Evolutionary conservation across 2,113 vertebrate genomes (phyloP), one percentile per base, ranked within the genome.

Genomic region (Prunella himalayana): DNA sequence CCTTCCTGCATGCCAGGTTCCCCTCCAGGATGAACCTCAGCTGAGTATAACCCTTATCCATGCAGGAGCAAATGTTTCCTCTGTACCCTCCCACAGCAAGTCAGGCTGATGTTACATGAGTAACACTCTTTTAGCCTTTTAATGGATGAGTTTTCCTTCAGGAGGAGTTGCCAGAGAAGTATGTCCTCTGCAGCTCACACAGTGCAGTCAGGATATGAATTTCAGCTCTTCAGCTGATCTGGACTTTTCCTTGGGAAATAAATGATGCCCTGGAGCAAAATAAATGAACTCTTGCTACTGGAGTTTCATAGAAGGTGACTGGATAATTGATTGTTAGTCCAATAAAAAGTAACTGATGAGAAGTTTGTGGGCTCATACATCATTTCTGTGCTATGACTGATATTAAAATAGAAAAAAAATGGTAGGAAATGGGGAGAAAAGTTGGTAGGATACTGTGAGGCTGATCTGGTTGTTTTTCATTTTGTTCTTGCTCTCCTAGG

Each of bases 401-500:
- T 75, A 87, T 66, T 69, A 28, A 57, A 31, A 59, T 63, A 50
- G 56, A 28, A 71, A 47, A 47, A 47, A 63, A 59, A 69, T 37
- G 6, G n/a, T 33, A 77, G 44, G 21, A 79, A 91, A 88, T 28
- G 3, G 16, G 31, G 15, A 50, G 24, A 9, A 59, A 80, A 68
- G 53, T 27, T 54, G 15, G 7, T 56, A 42, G n/a, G 33, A 44
- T 68, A 21, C 78, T 72, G n/a, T 77, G 30, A 95, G 33, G 47
- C n/a, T 95, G 60, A 93, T 81, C 45, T 93, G 44, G 9, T 35
- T 35, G 49, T 66, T 65, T 60, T 49, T 47, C 64, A 12, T 77
- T 78, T 88, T 92, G 35, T 41, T 84, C 79, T 92, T 93, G 15
- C 23, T 91, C 19, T 94, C 69, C 44, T 93, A 98, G 97, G 47